Evolutionary conservation across 1,140 invertebrate genomes (phyloP).

Genomic region (Magallana angulata): DNA sequence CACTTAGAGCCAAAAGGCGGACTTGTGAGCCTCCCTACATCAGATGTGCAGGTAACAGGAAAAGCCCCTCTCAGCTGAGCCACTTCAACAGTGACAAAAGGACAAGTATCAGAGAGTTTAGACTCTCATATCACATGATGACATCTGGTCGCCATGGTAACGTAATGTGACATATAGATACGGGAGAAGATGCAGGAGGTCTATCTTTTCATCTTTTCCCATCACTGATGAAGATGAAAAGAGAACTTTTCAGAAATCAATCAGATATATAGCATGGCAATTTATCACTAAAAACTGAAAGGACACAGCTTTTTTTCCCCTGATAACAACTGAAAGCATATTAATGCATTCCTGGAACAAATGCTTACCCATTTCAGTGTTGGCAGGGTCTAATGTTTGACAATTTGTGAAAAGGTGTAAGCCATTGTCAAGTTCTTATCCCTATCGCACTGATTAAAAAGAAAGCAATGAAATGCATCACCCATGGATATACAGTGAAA

Average conservation of each 20-base stretch:
- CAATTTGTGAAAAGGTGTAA: too few relatives aligned
- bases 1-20: neutral
- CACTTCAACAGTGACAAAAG: neutral
- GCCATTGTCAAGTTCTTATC: too few relatives aligned
- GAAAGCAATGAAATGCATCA: too few relatives aligned
- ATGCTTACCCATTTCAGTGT: too few relatives aligned
- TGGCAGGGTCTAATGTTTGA: too few relatives aligned
- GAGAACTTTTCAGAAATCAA: neutral
- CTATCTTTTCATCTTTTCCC: neutral
- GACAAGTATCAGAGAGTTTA: neutral
- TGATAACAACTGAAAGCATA: neutral
- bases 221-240: conserved; percentile 20
- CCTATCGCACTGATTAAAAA: too few relatives aligned
- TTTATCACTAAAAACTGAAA: neutral
- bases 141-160: conserved; percentile 8
- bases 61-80: neutral
- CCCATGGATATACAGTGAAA: too few relatives aligned
- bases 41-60: neutral
- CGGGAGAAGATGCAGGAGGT: neutral
- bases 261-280: neutral
- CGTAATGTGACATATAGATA: conserved; percentile 6
- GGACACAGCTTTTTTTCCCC: neutral
- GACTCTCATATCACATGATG: neutral
- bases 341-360: too few relatives aligned
- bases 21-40: neutral